A percentile compares a stretch with the other conserved stretches of the same genome.
Evolutionary conservation across 2,113 vertebrate species (phyloP).

Genomic region (Epinephelus fuscoguttatus): DNA sequence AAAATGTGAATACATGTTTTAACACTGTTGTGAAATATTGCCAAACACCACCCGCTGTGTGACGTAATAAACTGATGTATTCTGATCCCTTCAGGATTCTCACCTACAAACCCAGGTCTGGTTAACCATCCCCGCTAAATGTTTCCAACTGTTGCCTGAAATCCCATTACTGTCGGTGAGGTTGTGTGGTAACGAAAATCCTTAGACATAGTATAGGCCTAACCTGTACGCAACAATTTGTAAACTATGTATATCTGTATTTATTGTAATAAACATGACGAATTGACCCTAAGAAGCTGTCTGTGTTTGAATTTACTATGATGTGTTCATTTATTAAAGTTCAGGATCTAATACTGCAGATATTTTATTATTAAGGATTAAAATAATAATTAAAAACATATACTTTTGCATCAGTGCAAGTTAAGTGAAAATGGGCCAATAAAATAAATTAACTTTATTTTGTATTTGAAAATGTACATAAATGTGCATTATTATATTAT

Average conservation of each 20-base stretch:
- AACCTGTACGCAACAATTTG: constrained; percentile 75
- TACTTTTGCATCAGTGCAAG: background rate
- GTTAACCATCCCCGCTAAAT: constrained; percentile 26
- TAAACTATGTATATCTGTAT: constrained; percentile 96
- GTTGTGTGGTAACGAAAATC: constrained; percentile 24
- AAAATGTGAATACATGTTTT: constrained; percentile 57
- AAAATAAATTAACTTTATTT: background rate
- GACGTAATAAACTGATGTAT: constrained; percentile 22
- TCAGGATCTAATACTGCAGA: background rate
- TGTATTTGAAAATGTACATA: background rate
- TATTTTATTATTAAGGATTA: background rate
- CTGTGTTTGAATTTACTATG: background rate
- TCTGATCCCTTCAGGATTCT: constrained; percentile 15
- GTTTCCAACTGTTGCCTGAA: constrained; percentile 3
- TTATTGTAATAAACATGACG: constrained; percentile 96
- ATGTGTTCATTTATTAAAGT: background rate
- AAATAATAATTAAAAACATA: background rate
- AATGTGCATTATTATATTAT: background rate
- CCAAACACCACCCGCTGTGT: constrained; percentile 8
- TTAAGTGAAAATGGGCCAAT: background rate
- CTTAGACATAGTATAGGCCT: constrained; percentile 15
- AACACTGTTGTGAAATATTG: constrained; percentile 18
- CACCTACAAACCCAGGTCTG: background rate
- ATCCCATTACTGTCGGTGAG: constrained; percentile 33
- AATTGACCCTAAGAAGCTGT: constrained; percentile 31